Evolutionary conservation across 2,797 vertebrate species (phyloP), one percentile per base, ranked within the genome.

Genomic region (Argyrosomus regius): DNA sequence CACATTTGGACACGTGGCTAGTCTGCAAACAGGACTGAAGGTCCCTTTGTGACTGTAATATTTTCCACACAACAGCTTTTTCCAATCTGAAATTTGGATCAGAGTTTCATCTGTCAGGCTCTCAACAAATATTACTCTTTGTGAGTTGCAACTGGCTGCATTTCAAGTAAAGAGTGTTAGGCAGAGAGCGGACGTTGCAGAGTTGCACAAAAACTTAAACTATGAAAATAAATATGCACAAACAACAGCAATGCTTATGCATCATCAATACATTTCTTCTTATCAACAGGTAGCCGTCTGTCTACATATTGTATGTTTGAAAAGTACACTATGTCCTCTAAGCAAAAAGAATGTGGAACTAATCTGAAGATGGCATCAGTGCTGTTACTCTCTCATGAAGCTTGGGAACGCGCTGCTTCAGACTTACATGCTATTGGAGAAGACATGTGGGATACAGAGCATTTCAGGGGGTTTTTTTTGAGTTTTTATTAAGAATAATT

Each of bases 261-360:
- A 26, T 26, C 8, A 53, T 26, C 10, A 3, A 5, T 18, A 3
- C 43, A 39, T 45, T 61, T 65, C 2, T 59, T 13, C 3, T 63
- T 13, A 65, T 56, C 22, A 43, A 12, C 16, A 70, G 12, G 8
- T 9, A 26, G 26, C 16, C 1, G 2, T 49, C 8, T 50, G 17
- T 72, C 58, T 77, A 69, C 61, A 28, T 24, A 2, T 13, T 43
- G 52, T 4, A 22, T 46, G 48, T 59, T 14, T 24, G 24, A 78
- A 53, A 73, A 71, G 78, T 35, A 85, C 86, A 78, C 22, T 1
- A 7, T 89, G 85, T 91, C 26, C 82, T 74, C 54, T 4, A 45
- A 14, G 35, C 6, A 46, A 58, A 14, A 70, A 49, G 11, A 86
- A 81, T 57, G 50, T 86, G 80, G 74, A 92, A 74, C 63, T 20